Evolutionary conservation across 2,797 vertebrate genomes (phyloP).

Genomic region (Sebastes itinus): DNA sequence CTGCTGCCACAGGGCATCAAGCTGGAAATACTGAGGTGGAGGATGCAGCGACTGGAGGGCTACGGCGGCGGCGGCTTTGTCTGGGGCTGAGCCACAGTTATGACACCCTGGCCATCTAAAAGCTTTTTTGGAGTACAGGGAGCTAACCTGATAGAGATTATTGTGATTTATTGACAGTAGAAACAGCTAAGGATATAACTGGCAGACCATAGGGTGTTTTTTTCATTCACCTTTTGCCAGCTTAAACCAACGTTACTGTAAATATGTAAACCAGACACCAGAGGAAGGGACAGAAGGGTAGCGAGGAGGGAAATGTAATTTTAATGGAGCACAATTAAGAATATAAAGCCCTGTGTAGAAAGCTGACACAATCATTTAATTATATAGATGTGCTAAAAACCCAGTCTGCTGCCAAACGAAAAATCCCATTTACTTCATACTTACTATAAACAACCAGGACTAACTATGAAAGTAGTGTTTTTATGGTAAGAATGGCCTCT

Average conservation of each 20-base stretch:
- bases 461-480: not conserved
- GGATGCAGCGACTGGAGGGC: slow-evolving; percentile 46
- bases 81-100: slow-evolving; percentile 37
- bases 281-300: not conserved
- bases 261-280: not conserved
- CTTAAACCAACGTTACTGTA: not conserved
- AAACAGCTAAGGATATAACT: not conserved
- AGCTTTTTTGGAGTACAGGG: not conserved
- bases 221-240: not conserved
- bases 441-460: not conserved
- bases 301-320: not conserved
- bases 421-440: not conserved
- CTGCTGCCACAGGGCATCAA: slow-evolving; percentile 67
- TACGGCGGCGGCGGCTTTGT: slow-evolving; percentile 45
- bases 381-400: not conserved
- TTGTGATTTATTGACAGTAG: slow-evolving; percentile 11
- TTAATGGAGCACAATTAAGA: not conserved
- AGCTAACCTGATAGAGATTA: slow-evolving; percentile 7
- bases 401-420: not conserved
- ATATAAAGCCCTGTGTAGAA: not conserved
- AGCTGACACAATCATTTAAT: not conserved
- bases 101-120: not conserved
- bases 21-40: slow-evolving; percentile 66
- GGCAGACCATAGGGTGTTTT: not conserved
- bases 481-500: no score